Evolutionary conservation across 2,113 vertebrate species (phyloP).

Genomic region (Gobiocypris rarus): DNA sequence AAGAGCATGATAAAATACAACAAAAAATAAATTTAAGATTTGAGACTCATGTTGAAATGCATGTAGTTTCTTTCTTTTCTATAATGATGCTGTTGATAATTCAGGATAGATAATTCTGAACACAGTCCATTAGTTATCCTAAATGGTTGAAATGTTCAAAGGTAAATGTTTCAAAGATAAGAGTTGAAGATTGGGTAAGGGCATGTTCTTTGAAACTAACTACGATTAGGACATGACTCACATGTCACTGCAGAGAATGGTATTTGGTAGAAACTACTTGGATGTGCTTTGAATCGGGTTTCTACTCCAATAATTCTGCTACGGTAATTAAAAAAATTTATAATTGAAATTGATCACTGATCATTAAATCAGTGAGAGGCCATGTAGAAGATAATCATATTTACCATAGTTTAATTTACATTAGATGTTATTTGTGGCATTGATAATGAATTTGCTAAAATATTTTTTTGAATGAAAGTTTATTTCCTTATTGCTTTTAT

Average conservation of each 20-base stretch:
- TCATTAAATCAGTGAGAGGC: too few species aligned
- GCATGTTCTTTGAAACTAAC: background rate
- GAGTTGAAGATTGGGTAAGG: background rate
- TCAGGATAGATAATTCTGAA: background rate
- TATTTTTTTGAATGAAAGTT: background rate
- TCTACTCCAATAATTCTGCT: too few species aligned
- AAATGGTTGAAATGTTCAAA: background rate
- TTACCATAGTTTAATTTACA: too few species aligned
- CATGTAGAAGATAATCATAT: too few species aligned
- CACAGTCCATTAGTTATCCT: background rate
- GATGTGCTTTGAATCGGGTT: background rate
- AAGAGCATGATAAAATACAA: too few species aligned
- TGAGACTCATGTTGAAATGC: background rate
- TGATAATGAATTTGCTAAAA: background rate
- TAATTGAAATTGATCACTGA: too few species aligned
- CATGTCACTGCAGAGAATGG: background rate
- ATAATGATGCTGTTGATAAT: background rate
- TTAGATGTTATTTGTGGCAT: background rate
- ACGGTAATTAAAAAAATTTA: too few species aligned
- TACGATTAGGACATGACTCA: constrained; percentile 6
- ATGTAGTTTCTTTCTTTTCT: background rate
- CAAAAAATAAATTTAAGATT: background rate
- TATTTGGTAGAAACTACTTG: background rate
- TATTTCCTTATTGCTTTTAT: background rate
- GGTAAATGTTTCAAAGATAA: constrained; percentile 33